Conservation (phyloP, 2,888 invertebrate species). For the Gonocerus acuteangulatus region DNA sequence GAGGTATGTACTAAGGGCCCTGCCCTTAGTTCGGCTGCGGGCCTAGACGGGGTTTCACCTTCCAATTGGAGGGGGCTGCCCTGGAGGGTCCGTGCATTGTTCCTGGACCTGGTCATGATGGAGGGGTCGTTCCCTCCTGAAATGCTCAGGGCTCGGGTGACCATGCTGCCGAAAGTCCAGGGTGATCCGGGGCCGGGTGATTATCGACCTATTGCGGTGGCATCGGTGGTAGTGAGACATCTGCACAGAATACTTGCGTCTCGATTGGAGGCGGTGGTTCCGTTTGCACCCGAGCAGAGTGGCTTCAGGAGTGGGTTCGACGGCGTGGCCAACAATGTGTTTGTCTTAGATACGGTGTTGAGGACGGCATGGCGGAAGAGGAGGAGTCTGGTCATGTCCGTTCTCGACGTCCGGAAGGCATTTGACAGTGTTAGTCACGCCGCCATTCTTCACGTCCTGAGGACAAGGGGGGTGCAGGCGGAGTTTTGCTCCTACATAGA, state of each 20-base stretch:
- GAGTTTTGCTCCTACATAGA: conserved; percentile 40
- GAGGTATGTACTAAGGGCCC: no score
- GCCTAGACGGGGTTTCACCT: no score
- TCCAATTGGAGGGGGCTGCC: no score
- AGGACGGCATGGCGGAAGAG: background rate
- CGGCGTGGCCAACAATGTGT: conserved; percentile 1
- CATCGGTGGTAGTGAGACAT: conserved; percentile 27
- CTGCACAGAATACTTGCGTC: conserved; percentile 29
- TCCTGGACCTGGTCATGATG: no score
- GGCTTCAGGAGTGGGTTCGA: conserved; percentile 8
- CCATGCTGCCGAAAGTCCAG: background rate
- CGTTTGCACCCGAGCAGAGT: conserved; percentile 1
- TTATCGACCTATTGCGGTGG: conserved; percentile 23
- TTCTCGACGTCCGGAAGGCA: conserved; percentile 43
- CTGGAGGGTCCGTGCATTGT: no score
- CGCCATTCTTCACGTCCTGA: conserved; percentile 39
- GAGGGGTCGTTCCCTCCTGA: no score
- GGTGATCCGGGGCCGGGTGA: background rate
- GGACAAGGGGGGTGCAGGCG: conserved; percentile 41
- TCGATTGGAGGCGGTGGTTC: conserved; percentile 29
- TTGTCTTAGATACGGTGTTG: background rate
- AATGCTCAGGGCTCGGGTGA: background rate
- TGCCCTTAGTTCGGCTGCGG: no score
- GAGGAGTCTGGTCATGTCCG: background rate
- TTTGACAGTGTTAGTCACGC: conserved; percentile 43